A percentile compares a stretch with the other conserved stretches of the same genome.
phyloP scores from a whole-genome alignment of 2,888 invertebrate species.

The Ophion ventricosus region DNA sequence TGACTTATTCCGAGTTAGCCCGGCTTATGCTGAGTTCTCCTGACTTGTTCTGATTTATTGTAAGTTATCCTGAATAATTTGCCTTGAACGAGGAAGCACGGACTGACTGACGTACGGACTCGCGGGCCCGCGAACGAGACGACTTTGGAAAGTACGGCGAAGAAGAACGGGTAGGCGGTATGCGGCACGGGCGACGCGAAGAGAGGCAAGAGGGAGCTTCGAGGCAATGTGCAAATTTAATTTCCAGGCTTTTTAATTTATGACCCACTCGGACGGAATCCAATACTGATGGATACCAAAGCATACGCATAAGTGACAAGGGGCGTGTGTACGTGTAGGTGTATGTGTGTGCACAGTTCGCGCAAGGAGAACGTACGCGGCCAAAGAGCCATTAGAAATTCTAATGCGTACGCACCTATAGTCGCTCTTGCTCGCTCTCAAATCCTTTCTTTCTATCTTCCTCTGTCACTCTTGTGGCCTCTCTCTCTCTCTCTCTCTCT shows the following conservation, averaged over 20 bases:
- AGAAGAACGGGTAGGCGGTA: not conserved
- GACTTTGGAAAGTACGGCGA: not conserved
- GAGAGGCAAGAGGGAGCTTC: not conserved
- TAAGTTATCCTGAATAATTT: not conserved
- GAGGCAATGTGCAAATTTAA: constrained; percentile 42
- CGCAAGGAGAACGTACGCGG: constrained; percentile 39
- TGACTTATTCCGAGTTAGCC: not conserved
- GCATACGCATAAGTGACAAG: not conserved
- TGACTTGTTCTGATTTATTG: not conserved
- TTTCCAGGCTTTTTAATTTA: constrained; percentile 54
- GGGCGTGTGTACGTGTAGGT: not conserved
- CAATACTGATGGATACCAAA: constrained; percentile 15
- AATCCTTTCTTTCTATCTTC: no score
- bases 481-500: not conserved
- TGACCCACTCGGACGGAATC: constrained; percentile 27
- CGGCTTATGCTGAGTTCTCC: not conserved
- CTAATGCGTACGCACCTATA: constrained; percentile 47
- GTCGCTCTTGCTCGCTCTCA: constrained; percentile 1
- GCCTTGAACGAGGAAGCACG: not conserved
- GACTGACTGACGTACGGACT: constrained; percentile 5
- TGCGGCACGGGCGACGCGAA: not conserved
- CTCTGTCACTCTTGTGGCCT: no score
- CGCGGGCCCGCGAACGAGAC: not conserved
- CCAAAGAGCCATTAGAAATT: constrained; percentile 60
- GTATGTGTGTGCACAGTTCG: constrained; percentile 1